Percentiles rank a stretch among this genome's conserved stretches.
These are phyloP conservation scores for Podocnemis expansa DNA, from an alignment of 2,113 vertebrate species.

Conservation along the genomic window DNA sequence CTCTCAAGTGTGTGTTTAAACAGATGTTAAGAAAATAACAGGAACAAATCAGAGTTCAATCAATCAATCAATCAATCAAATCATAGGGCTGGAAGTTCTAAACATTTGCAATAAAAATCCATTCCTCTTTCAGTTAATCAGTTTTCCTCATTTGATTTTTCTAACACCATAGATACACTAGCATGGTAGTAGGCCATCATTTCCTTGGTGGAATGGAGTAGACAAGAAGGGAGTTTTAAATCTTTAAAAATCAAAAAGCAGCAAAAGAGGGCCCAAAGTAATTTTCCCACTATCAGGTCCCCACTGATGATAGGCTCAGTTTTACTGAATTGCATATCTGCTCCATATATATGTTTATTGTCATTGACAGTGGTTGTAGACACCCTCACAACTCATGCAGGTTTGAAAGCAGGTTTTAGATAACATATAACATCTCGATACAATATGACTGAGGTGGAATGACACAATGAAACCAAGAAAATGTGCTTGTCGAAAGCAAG, in stretches of 20 bases:
- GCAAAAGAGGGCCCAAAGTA: neutral
- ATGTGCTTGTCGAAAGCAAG: neutral
- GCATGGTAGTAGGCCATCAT: neutral
- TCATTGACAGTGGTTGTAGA: neutral
- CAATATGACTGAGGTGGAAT: neutral
- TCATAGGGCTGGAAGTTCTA: too few species aligned
- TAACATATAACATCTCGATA: neutral
- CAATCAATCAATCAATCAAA: too few species aligned
- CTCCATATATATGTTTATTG: neutral
- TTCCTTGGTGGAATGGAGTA: neutral
- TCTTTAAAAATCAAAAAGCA: neutral
- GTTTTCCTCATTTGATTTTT: neutral
- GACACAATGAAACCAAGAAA: too few species aligned
- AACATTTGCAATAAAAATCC: neutral
- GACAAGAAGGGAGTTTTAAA: neutral
- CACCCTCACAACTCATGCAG: neutral
- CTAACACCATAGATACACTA: neutral
- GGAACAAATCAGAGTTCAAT: neutral
- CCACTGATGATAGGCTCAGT: neutral
- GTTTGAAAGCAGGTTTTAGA: neutral
- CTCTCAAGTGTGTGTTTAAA: neutral
- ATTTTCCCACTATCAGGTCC: neutral
- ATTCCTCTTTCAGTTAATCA: neutral
- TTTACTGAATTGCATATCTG: neutral
- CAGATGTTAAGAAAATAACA: neutral